A percentile compares a stretch with the other conserved stretches of the same genome.
Evolutionary conservation across 2,797 vertebrate species (phyloP).

Genomic region (Myioborus miniatus): DNA sequence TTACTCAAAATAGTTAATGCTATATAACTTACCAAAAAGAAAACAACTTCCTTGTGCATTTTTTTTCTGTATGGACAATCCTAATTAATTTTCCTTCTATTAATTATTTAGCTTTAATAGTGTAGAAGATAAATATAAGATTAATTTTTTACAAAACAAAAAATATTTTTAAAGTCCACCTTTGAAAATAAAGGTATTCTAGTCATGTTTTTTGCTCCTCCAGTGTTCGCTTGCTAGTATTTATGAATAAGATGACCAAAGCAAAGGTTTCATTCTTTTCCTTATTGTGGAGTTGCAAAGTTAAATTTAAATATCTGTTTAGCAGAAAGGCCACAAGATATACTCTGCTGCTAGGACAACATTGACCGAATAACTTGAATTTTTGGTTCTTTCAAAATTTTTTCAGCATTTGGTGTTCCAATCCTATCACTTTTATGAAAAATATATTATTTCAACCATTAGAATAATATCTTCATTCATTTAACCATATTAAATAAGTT

Average conservation of each 20-base stretch:
- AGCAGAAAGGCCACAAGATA: neutral
- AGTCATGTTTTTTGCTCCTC: neutral
- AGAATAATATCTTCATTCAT: neutral
- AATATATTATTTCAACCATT: neutral
- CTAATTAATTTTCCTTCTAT: neutral
- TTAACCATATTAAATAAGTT: neutral
- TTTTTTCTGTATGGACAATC: neutral
- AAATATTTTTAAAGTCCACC: rapidly evolving
- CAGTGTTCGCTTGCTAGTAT: neutral
- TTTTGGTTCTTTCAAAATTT: neutral
- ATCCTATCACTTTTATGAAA: neutral
- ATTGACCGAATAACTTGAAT: neutral
- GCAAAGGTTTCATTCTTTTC: neutral
- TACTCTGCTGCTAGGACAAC: neutral
- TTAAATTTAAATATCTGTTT: neutral
- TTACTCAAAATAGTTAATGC: rapidly evolving
- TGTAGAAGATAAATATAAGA: neutral
- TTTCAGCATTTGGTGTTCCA: neutral
- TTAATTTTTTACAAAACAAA: neutral
- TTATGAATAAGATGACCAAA: neutral
- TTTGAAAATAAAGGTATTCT: neutral
- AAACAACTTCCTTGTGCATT: neutral
- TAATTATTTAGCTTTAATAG: neutral
- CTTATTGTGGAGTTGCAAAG: neutral
- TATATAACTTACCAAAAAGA: neutral